A percentile compares a stretch with the other conserved stretches of the same genome.
Evolutionary conservation across 1,140 invertebrate species (phyloP).

Genomic region (Drosophila nebulosa): DNA sequence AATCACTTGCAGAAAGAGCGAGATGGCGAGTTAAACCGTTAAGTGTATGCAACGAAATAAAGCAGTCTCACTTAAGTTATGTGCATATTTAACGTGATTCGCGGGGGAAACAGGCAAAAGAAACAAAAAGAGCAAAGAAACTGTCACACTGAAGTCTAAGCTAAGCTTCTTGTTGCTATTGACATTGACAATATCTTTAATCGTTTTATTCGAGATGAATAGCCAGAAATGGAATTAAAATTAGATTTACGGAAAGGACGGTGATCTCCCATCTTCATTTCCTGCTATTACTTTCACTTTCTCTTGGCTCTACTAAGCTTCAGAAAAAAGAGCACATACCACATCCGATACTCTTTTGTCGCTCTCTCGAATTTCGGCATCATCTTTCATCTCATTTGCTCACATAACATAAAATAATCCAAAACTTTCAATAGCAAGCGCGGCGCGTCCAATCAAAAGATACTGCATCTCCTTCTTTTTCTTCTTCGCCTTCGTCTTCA

Average conservation of each 20-base stretch:
- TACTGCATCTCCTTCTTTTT: background rate
- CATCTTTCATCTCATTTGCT: background rate
- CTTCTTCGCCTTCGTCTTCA: background rate
- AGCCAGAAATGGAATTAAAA: background rate
- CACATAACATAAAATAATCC: background rate
- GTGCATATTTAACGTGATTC: slow-evolving; percentile 47
- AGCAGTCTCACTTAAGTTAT: slow-evolving; percentile 55
- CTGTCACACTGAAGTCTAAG: background rate
- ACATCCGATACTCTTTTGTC: background rate
- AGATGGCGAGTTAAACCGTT: slow-evolving; percentile 41
- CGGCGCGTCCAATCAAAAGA: background rate
- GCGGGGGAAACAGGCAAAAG: background rate
- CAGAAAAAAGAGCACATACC: no score
- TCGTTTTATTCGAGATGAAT: background rate
- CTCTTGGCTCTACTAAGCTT: no score
- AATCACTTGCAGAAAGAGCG: slow-evolving; percentile 16
- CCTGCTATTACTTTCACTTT: background rate
- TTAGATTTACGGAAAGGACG: background rate
- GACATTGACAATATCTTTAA: slow-evolving; percentile 67
- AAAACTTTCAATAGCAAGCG: background rate
- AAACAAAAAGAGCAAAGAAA: background rate
- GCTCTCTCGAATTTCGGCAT: background rate
- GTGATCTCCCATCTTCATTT: background rate
- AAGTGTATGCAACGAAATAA: slow-evolving; percentile 61
- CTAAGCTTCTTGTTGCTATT: slow-evolving; percentile 42